Evolutionary conservation across 2,888 invertebrate genomes (phyloP).

Genomic region (Catocala sponsa): DNA sequence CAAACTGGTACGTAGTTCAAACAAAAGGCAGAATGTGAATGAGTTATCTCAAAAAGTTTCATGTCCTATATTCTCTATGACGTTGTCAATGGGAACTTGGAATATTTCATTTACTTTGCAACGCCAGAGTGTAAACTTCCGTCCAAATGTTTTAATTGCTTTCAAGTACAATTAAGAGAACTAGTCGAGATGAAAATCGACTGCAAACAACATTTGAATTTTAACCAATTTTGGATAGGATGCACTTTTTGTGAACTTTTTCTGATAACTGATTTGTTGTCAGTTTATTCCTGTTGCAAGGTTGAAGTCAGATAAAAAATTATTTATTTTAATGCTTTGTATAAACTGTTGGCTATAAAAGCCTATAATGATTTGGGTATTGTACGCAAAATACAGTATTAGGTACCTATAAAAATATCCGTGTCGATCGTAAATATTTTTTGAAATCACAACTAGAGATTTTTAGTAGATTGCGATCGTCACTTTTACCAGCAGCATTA

Average conservation of each 20-base stretch:
- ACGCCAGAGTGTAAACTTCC: slow-evolving; percentile 39
- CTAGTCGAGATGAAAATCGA: slow-evolving; percentile 32
- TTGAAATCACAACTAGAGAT: no score
- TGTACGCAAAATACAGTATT: no score
- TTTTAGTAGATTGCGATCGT: no score
- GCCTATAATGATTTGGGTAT: no score
- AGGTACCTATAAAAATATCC: no score
- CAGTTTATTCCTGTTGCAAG: no score
- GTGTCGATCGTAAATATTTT: no score
- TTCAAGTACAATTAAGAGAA: slow-evolving; percentile 46
- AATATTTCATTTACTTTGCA: slow-evolving; percentile 53
- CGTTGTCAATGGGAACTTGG: slow-evolving; percentile 54
- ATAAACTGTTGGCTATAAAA: no score
- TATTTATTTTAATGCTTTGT: no score
- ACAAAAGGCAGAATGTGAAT: slow-evolving; percentile 57
- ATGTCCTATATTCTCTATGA: slow-evolving; percentile 47
- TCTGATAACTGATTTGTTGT: no score
- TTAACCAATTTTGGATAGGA: slow-evolving; percentile 23
- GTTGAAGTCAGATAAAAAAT: no score
- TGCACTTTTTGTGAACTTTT: slow-evolving; percentile 18
- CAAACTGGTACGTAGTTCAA: slow-evolving; percentile 48
- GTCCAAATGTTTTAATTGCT: slow-evolving; percentile 55
- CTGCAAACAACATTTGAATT: slow-evolving; percentile 2
- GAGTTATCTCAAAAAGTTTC: slow-evolving; percentile 57
- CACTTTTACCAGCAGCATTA: no score